Evolutionary conservation across 2,113 vertebrate species (phyloP), one percentile per base, ranked within the genome.

Genomic region (Platysternon megacephalum): DNA sequence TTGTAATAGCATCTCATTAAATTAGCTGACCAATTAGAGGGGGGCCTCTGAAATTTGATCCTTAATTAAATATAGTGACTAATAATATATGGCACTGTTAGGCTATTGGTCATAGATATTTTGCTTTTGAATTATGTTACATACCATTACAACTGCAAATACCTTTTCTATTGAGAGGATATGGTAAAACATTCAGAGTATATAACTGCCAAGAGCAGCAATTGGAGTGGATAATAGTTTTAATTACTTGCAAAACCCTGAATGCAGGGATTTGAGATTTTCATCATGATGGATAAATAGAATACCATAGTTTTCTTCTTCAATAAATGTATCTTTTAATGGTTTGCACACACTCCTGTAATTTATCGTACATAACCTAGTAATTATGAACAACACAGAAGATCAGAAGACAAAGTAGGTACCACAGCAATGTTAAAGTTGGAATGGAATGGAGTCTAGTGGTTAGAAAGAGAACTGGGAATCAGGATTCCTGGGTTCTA

Each of bases 21-120:
- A 96, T 96, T 94, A 97, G 84, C 83, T 94, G 84, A 46, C 82
- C 84, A 86, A 80, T 93, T 97, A 95, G 78, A 93, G 51, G 58
- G 58, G n/a, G 85, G 21, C 9, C 44, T 92, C 82, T 94, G 82
- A 89, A 93, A 92, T 96, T 83, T 53, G 56, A 87, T 91, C 93
- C 79, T 96, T 97, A 96, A 97, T 96, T 97, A 96, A 97, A 94
- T 88, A 24, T 80, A 22, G 21, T 90, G 87, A 95, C 93, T 91
- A 94, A 78, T 95, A 93, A 93, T 94, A 88, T 76, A 84, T 90
- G 39, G 56, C 22, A 85, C 56, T 19, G 4, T 89, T 82, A 88
- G 51, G 35, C 22, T 82, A 93, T 85, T 46, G 86, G 29, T 53
- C 82, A 68, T 7, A 58, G 74, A 65, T 88, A 53, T 90, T 95